Evolutionary conservation across 2,797 vertebrate species (phyloP), one percentile per base, ranked within the genome.

Genomic region (Psittacula echo): DNA sequence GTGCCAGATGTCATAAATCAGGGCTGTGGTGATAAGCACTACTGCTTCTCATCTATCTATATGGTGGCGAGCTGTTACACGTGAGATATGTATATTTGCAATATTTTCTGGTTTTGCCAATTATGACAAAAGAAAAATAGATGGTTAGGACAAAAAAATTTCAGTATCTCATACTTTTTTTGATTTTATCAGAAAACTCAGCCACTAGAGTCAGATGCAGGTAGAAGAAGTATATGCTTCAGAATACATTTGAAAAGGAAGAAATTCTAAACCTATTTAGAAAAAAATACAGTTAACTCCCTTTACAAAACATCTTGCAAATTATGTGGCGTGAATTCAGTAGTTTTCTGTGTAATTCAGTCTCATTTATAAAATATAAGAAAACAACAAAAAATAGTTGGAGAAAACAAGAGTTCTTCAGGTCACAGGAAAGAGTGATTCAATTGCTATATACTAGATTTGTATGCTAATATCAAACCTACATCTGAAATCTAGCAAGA

Each of bases 1-100:
- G 6, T 51, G 50, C 66, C 83, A 91, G 86, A 73, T 88, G 80
- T 88, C 62, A 65, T 87, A 90, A 92, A 71, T 83, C 47, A 58
- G 53, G 32, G 16, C n/a, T 74, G 42, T 21, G 66, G 42, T 78
- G 26, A 19, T 54, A 76, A 91, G 20, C 27, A 54, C 22, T 61
- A 61, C 26, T 54, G 18, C 10, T 91, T 68, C 58, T 65, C 42
- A 56, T 26, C 5, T 45, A 5, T 44, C 47, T 67, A 13, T 51
- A 12, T 39, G 22, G 11, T 58, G 24, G 11, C n/a, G 75, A 74
- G 26, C 20, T 39, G 27, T 86, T 64, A 61, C 13, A 51, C 7
- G 3, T 20, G 23, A 82, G 37, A 83, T 29, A 78, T 3, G 9
- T 58, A 47, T 9, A 51, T 79, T 66, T 86, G 13, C 11, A 78